Base-by-base conservation (phyloP, 2,888 invertebrate species). In the Seladonia tumulorum region DNA sequence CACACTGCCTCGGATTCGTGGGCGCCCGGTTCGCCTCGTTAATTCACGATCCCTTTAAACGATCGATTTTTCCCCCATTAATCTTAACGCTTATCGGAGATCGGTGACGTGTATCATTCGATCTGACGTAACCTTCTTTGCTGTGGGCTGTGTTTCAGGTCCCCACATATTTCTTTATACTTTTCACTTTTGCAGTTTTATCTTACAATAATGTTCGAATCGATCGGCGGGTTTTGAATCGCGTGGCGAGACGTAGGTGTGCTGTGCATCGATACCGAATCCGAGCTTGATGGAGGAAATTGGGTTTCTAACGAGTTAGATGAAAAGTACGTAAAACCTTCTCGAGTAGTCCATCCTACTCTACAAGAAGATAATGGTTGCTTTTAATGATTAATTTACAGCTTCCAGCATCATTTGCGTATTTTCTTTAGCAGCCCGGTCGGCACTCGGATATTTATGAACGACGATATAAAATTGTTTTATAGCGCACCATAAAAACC, bases 1-100 rank as follows among this genome's bases (percentile, higher is more conserved):
- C 87, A 85, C 83, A 84, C 85, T 84, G 87, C 79, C 89, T 87
- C 72, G 79, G 79, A 81, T 89, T 85, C 76, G 22, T 75, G 25
- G 35, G 12, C 77, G 63, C 53, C 14, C 42, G 73, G 73, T 49
- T 25, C 76, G 74, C 47, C n/a, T 66, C 35, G 70, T 42, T 22
- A 42, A 63, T 75, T 18, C 25, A 14, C 29, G 57, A 57, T 68
- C 42, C n/a, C 49, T 29, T 39, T 18, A 22, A 47, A 22, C 25
- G 5, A 39, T 47, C 29, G 35, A 25, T 29, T 73, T 60, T n/a
- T 10, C 22, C 35, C 35, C 29, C 25, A 18, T 73, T 22, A 25
- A 75, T 75, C 39, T 68, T 39, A 29, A 49, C 72, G 72, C 72
- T 72, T 72, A 72, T 72, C 72, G 47, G 47, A 22, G 35, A 78